phyloP scores from a whole-genome alignment of 1,140 invertebrate genomes.

The Schlechtendalia chinensis region DNA sequence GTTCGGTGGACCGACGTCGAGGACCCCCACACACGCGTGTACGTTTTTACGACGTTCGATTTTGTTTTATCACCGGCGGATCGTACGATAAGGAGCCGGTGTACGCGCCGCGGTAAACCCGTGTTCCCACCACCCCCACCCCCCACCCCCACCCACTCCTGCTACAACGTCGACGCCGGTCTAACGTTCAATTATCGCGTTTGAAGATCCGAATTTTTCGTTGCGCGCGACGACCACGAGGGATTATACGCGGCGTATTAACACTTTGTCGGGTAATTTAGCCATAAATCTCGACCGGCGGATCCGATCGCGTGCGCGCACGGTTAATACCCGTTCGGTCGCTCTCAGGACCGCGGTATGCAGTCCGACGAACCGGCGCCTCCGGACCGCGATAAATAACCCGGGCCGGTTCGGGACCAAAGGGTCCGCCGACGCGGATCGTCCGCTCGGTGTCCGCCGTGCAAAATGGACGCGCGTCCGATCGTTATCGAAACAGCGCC shows the following conservation, averaged over 20 bases:
- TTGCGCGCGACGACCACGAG: background rate
- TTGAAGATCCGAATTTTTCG: background rate
- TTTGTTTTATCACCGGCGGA: slow-evolving; percentile 12
- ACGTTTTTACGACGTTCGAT: slow-evolving; percentile 24
- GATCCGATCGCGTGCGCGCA: background rate
- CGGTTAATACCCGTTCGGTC: too few species aligned
- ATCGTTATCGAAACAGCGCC: slow-evolving; percentile 10
- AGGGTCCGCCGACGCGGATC: slow-evolving; percentile 1
- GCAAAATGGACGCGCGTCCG: too few species aligned
- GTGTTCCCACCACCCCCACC: background rate
- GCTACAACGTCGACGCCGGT: background rate
- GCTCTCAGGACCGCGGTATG: too few species aligned
- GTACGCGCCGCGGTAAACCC: background rate
- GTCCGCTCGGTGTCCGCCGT: too few species aligned
- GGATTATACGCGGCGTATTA: slow-evolving; percentile 15
- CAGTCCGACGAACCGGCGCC: slow-evolving; percentile 5
- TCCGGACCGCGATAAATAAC: slow-evolving; percentile 12
- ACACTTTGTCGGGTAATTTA: slow-evolving; percentile 41
- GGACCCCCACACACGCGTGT: too few species aligned
- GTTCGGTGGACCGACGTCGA: too few species aligned
- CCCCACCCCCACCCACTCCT: background rate
- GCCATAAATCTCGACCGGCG: slow-evolving; percentile 31
- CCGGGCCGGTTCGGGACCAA: background rate
- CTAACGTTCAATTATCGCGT: background rate
- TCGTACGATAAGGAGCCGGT: background rate